These are phyloP conservation scores for Ashinkailepas kermadecensis DNA, from an alignment of 2,888 invertebrate species.

Conservation along the genomic window DNA sequence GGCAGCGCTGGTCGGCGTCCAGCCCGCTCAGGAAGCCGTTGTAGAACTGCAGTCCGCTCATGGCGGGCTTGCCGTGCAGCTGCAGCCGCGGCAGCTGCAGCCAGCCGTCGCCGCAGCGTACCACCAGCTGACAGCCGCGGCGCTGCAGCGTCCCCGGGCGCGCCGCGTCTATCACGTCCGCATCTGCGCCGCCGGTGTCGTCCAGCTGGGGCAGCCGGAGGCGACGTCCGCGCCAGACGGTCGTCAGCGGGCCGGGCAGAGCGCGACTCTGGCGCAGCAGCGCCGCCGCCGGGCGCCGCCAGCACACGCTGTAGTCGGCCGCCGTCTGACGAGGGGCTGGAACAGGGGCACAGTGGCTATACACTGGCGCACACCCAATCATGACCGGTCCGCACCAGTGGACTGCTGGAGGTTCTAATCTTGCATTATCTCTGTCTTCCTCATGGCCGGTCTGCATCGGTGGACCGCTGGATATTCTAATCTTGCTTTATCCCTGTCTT, in stretches of 20 bases:
- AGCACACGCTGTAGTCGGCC: slow-evolving; percentile 25
- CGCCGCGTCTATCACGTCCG: not conserved
- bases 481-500: no score
- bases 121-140: slow-evolving; percentile 26
- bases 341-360: not conserved
- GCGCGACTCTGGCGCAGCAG: slow-evolving; percentile 7
- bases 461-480: no score
- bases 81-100: slow-evolving; percentile 28
- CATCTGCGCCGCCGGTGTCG: not conserved
- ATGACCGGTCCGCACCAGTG: no score
- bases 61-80: slow-evolving; percentile 49
- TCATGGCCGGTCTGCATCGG: no score
- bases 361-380: not conserved
- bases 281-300: slow-evolving; percentile 26
- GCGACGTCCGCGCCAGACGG: slow-evolving; percentile 22
- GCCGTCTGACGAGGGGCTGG: slow-evolving; percentile 31
- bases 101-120: slow-evolving; percentile 31
- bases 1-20: slow-evolving; percentile 23
- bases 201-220: slow-evolving; percentile 24
- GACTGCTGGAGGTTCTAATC: no score
- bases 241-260: slow-evolving; percentile 28
- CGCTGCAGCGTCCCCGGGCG: slow-evolving; percentile 29
- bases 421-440: no score
- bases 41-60: slow-evolving; percentile 72
- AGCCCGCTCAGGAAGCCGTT: slow-evolving; percentile 58